A percentile compares a stretch with the other conserved stretches of the same genome.
phyloP scores from a whole-genome alignment of 2,797 vertebrate genomes.

The Manis javanica region DNA sequence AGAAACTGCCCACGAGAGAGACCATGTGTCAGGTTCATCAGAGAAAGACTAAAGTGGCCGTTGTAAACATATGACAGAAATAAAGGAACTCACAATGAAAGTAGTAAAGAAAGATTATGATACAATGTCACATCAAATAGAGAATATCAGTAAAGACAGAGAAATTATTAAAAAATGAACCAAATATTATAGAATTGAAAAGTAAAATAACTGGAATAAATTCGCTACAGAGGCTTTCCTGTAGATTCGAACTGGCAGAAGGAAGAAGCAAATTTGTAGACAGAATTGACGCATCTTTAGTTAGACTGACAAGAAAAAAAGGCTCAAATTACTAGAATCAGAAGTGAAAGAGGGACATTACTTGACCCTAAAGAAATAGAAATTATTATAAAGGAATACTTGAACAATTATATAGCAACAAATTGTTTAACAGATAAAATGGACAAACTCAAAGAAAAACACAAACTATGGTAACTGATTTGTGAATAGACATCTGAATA shows the following conservation, averaged over 20 bases:
- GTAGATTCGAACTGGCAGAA: not conserved
- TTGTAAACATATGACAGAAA: conserved; percentile 1
- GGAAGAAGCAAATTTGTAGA: not conserved
- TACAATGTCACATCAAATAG: not conserved
- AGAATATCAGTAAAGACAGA: not conserved
- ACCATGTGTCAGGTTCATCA: not conserved
- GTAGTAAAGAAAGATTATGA: not conserved
- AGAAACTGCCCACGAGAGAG: not conserved
- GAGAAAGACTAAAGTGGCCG: not conserved
- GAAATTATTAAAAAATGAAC: not conserved
- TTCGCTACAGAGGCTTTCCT: not conserved
- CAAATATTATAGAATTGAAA: not conserved
- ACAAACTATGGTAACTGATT: not conserved
- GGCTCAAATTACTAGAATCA: not conserved
- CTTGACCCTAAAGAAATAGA: not conserved
- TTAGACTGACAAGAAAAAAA: not conserved
- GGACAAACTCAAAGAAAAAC: not conserved
- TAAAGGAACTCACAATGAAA: not conserved
- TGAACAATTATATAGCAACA: not conserved
- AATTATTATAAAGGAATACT: not conserved
- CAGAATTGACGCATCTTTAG: not conserved
- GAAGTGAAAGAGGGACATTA: not conserved
- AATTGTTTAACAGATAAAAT: not conserved
- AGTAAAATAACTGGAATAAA: conserved; percentile 18
- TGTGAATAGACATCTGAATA: not conserved